Conservation (phyloP, 2,797 vertebrate species). For the Carapus acus region DNA sequence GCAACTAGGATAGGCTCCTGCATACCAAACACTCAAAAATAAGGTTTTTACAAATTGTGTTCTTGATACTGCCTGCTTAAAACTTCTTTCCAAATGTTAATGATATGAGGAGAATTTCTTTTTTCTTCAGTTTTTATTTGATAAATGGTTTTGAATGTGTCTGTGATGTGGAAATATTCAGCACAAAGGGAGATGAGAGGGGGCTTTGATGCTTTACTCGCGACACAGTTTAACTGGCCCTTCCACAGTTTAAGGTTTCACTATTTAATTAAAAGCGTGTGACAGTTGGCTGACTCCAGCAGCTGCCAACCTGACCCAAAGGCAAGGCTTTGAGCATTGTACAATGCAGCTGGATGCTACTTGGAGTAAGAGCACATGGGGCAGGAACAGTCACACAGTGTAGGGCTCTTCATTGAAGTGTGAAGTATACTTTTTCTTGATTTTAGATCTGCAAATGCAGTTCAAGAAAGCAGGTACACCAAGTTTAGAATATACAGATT, state of each 20-base stretch:
- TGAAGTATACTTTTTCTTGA: conserved; percentile 31
- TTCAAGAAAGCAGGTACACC: not conserved
- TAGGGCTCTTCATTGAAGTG: conserved; percentile 12
- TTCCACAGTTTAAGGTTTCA: conserved; percentile 60
- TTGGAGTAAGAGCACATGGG: conserved; percentile 24
- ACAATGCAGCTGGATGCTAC: conserved; percentile 38
- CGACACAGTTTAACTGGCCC: conserved; percentile 37
- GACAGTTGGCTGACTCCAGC: conserved; percentile 62
- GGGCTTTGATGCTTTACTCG: conserved; percentile 51
- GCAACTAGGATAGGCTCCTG: too few species aligned
- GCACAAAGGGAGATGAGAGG: conserved; percentile 39
- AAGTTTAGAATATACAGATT: too few species aligned
- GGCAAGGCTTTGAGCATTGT: conserved; percentile 44
- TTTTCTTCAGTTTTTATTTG: too few species aligned
- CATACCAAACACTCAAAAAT: too few species aligned
- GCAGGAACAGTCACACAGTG: conserved; percentile 13
- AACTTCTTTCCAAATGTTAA: too few species aligned
- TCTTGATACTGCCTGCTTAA: too few species aligned
- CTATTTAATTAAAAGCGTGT: conserved; percentile 74
- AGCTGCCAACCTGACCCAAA: conserved; percentile 52
- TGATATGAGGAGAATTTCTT: too few species aligned
- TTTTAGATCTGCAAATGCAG: conserved; percentile 23
- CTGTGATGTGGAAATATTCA: conserved; percentile 35
- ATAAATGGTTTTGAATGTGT: conserved; percentile 23
- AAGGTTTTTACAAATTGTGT: too few species aligned